phyloP scores from a whole-genome alignment of 2,888 invertebrate species.

The Spisula subtruncata region DNA sequence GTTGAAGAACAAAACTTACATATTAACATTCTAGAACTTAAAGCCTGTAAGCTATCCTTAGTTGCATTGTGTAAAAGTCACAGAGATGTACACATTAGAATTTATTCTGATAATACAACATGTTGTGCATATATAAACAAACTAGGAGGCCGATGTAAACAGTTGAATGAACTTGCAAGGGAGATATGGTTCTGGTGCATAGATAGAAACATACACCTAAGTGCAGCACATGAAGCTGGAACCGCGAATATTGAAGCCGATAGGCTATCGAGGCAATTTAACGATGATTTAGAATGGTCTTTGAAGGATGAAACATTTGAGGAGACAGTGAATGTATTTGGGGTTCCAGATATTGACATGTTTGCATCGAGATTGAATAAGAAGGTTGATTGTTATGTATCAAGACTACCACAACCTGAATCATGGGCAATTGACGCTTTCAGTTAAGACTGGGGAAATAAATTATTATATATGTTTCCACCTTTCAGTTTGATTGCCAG shows the following conservation, averaged over 20 bases:
- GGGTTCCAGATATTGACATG: background rate
- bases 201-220: slow-evolving; percentile 29
- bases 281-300: background rate
- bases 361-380: background rate
- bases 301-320: too few species aligned
- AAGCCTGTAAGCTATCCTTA: slow-evolving; percentile 50
- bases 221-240: slow-evolving; percentile 20
- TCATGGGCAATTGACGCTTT: background rate
- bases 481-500: background rate
- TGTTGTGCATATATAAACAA: slow-evolving; percentile 39
- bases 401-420: background rate
- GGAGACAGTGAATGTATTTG: too few species aligned
- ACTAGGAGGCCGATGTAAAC: slow-evolving; percentile 9
- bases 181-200: slow-evolving; percentile 47
- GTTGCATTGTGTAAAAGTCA: slow-evolving; percentile 23
- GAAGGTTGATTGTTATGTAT: background rate
- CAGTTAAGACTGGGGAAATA: background rate
- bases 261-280: background rate
- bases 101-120: slow-evolving; percentile 40
- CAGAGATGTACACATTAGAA: background rate
- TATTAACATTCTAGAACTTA: slow-evolving; percentile 46
- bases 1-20: slow-evolving; percentile 12
- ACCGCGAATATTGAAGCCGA: slow-evolving; percentile 17
- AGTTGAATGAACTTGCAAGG: slow-evolving; percentile 1
- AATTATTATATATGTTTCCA: background rate